These are phyloP conservation scores for Melangyna quadrimaculata DNA, from an alignment of 2,888 invertebrate genomes.

Conservation along the genomic window DNA sequence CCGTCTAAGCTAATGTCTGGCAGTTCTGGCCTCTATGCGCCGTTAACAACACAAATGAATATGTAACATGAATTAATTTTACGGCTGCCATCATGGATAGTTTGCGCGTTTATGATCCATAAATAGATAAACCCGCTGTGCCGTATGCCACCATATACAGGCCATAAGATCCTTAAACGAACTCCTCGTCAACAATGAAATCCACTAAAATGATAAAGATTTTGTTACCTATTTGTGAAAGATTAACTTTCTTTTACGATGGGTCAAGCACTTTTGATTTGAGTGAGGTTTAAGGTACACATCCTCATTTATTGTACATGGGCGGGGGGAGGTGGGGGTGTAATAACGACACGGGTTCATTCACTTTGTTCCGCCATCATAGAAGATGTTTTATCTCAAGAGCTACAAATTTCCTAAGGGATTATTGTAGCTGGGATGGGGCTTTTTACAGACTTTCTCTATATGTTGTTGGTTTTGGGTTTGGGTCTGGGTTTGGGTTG, in stretches of 20 bases:
- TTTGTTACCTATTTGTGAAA: conserved; percentile 27
- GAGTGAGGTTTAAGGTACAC: background rate
- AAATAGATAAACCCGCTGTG: conserved; percentile 21
- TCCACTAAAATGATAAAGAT: conserved; percentile 38
- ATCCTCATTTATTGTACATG: background rate
- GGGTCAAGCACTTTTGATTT: conserved; percentile 28
- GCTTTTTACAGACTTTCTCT: background rate
- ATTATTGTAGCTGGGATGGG: background rate
- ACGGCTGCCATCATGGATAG: conserved; percentile 30
- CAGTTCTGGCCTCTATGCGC: background rate
- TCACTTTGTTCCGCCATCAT: conserved; percentile 4
- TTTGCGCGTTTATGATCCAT: conserved; percentile 35
- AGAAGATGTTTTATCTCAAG: conserved; percentile 10
- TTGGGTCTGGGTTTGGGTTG: no score
- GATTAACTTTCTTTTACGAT: conserved; percentile 34
- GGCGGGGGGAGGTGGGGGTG: background rate
- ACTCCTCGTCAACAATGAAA: background rate
- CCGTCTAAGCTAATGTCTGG: background rate
- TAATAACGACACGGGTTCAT: conserved; percentile 1
- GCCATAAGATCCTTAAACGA: background rate
- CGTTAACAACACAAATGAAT: background rate
- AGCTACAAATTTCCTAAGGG: conserved; percentile 15
- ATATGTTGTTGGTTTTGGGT: no score
- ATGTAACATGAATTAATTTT: conserved; percentile 40
- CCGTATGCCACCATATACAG: conserved; percentile 2